A percentile compares a stretch with the other conserved stretches of the same genome.
These are phyloP conservation scores for Cepaea nemoralis DNA, from an alignment of 1,140 invertebrate species.

Conservation along the genomic window DNA sequence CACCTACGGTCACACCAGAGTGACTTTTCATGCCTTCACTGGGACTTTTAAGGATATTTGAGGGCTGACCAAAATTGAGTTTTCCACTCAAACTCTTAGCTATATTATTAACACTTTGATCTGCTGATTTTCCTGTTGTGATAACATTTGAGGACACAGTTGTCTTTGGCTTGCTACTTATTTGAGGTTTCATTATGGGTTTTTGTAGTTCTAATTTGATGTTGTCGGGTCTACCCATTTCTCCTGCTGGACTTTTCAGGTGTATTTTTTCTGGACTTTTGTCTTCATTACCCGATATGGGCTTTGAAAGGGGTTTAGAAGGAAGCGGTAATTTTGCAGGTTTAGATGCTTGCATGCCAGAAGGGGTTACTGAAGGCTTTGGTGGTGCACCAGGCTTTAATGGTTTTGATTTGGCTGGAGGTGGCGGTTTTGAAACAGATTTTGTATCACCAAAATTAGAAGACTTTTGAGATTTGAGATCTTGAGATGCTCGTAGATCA, in stretches of 20 bases:
- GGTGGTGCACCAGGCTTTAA: not conserved
- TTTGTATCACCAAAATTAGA: not conserved
- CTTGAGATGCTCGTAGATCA: not conserved
- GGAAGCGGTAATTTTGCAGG: not conserved
- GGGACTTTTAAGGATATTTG: not conserved
- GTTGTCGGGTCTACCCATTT: not conserved
- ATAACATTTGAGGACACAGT: not conserved
- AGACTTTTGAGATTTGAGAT: not conserved
- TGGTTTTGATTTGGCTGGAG: slow-evolving; percentile 27
- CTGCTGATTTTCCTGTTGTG: not conserved
- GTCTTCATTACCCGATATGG: not conserved
- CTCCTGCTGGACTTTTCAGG: not conserved
- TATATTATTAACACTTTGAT: slow-evolving; percentile 24
- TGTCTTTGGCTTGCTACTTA: slow-evolving; percentile 24
- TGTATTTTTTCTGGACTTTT: not conserved
- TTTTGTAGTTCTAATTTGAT: not conserved
- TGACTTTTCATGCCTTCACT: not conserved
- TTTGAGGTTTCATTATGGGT: slow-evolving; percentile 1
- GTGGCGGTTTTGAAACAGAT: slow-evolving; percentile 31
- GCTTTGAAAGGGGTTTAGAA: not conserved
- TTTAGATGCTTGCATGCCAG: not conserved
- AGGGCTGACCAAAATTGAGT: slow-evolving; percentile 33
- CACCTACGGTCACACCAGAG: not conserved
- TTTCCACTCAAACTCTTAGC: slow-evolving; percentile 32
- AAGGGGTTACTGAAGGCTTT: not conserved